A percentile compares a stretch with the other conserved stretches of the same genome.
Conservation (phyloP, 2,888 invertebrate genomes). For the Arge pagana region DNA sequence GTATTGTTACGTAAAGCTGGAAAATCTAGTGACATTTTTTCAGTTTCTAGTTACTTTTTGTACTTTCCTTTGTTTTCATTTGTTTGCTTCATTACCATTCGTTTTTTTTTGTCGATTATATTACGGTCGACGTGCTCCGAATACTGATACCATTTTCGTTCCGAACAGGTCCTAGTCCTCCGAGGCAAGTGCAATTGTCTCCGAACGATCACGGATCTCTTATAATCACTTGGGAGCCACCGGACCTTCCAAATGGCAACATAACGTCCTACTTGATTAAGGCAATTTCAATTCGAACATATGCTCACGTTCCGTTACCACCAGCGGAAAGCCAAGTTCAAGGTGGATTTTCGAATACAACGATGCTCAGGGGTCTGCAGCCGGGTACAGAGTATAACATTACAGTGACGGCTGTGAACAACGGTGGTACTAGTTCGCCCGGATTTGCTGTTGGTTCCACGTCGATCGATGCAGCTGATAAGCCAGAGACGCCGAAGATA, state of each 20-base stretch:
- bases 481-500: constrained; percentile 71
- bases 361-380: constrained; percentile 61
- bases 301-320: constrained; percentile 41
- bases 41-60: no score
- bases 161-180: constrained; percentile 69
- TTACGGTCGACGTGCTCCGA: no score
- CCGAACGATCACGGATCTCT: constrained; percentile 60
- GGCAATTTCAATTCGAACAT: constrained; percentile 48
- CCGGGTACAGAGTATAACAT: constrained; percentile 79
- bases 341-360: constrained; percentile 48
- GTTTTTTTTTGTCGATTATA: no score
- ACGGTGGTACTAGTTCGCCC: constrained; percentile 65
- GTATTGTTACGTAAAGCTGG: background rate
- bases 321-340: constrained; percentile 47
- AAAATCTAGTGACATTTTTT: no score
- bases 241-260: constrained; percentile 59
- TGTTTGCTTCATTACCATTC: no score
- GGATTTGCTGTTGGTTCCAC: constrained; percentile 68
- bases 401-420: constrained; percentile 70
- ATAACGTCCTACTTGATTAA: constrained; percentile 57
- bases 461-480: constrained; percentile 69
- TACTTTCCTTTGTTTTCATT: no score
- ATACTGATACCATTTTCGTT: no score
- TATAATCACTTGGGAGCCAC: constrained; percentile 58
- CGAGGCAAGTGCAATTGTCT: constrained; percentile 63